Evolutionary conservation across 2,888 invertebrate species (phyloP), one percentile per base, ranked within the genome.

Genomic region (Liodrosophila aerea): DNA sequence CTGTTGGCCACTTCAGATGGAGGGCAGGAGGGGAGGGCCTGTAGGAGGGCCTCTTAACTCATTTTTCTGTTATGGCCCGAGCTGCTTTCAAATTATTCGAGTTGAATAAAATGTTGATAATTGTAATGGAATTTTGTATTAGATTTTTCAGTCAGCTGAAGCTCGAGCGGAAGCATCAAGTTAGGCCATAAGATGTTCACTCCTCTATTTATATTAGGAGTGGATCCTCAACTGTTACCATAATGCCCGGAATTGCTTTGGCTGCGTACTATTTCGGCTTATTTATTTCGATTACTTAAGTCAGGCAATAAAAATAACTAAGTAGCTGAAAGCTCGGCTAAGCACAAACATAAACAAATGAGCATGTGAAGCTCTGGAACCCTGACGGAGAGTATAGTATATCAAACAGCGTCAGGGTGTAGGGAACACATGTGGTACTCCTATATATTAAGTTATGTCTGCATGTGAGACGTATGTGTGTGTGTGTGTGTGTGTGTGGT

Each of bases 51-150:
- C 54, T 56, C 64, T 58, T 58, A 58, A 58, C 57, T 62, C 53
- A 63, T 65, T 76, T 56, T 76, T 56, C 49, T 56, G 45, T 44
- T 54, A 45, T 54, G 46, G 50, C 43, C 57, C 40, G 31, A 27
- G 40, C 53, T 47, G 61, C 69, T 64, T 73, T 70, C 45, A 60
- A 69, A 64, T 75, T 52, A 78, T 65, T 59, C 58, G 46, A 52
- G 18, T 82, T 72, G 46, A 73, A 76, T 73, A 73, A 80, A 77
- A 77, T 84, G 75, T 74, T 74, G 68, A 77, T 84, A 82, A 78
- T 84, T 78, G 71, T 68, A 77, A 77, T 81, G 75, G 75, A 84
- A 78, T 77, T 74, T 44, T 62, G 57, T 65, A 77, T 82, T 71
- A 60, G 61, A 71, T 65, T 64, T n/a, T 54, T 47, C 22, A 8